These are phyloP conservation scores for Parapristionchus giblindavisi DNA, from an alignment of 2,888 invertebrate species.

Conservation along the genomic window DNA sequence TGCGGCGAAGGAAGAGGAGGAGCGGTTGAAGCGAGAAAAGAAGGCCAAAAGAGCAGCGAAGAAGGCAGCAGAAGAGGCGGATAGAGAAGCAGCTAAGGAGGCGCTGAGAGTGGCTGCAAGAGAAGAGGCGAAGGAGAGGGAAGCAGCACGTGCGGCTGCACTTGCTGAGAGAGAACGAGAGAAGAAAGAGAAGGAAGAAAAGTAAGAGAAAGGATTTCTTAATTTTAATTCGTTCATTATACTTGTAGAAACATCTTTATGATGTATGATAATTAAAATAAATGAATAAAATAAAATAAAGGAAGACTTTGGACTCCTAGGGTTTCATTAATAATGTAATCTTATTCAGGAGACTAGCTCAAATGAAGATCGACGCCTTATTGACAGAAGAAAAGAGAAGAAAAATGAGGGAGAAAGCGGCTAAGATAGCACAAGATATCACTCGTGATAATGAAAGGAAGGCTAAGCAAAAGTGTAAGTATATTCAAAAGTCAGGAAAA, in stretches of 20 bases:
- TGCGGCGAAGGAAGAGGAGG: slow-evolving; percentile 6
- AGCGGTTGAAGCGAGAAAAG: not conserved
- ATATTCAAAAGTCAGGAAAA: too few relatives aligned
- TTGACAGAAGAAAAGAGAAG: slow-evolving; percentile 8
- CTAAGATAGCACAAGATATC: not conserved
- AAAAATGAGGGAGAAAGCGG: not conserved
- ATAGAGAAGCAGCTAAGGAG: slow-evolving; percentile 9
- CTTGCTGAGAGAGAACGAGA: not conserved
- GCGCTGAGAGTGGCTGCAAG: slow-evolving; percentile 2
- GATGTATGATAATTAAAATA: too few relatives aligned
- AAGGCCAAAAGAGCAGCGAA: slow-evolving; percentile 22
- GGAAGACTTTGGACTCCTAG: not conserved
- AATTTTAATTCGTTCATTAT: too few relatives aligned
- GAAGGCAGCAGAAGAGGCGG: slow-evolving; percentile 2
- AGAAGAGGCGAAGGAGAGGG: slow-evolving; percentile 1
- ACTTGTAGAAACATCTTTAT: too few relatives aligned
- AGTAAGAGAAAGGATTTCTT: not conserved
- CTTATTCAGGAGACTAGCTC: not conserved
- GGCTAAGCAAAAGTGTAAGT: slow-evolving; percentile 3
- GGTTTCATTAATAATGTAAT: not conserved
- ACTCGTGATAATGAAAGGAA: slow-evolving; percentile 7
- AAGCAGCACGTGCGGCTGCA: not conserved
- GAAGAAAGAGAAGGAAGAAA: not conserved
- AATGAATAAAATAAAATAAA: not conserved
- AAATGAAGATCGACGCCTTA: not conserved